These are phyloP conservation scores for Athrips mouffetella DNA, from an alignment of 2,888 invertebrate genomes.

Conservation along the genomic window DNA sequence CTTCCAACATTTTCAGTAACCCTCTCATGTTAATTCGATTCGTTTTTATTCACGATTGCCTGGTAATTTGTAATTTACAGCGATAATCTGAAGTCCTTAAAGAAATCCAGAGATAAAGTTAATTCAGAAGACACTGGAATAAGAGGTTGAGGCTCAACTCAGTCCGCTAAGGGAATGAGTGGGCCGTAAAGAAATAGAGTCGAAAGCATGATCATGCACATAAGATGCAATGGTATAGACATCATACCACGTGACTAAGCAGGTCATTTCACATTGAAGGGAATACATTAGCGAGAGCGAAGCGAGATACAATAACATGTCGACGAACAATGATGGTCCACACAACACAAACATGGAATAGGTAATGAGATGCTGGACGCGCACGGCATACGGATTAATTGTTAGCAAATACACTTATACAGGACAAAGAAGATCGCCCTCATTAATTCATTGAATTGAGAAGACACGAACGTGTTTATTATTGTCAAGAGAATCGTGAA, in stretches of 20 bases:
- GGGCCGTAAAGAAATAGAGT: not conserved
- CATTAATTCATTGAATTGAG: slow-evolving; percentile 34
- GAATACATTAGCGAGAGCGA: slow-evolving; percentile 47
- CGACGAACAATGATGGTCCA: slow-evolving; percentile 51
- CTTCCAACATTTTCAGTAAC: too few relatives aligned
- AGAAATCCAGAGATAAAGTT: too few relatives aligned
- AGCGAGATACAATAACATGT: slow-evolving; percentile 46
- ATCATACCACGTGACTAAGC: slow-evolving; percentile 29
- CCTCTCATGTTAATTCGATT: too few relatives aligned
- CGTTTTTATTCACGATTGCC: too few relatives aligned
- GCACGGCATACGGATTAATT: slow-evolving; percentile 67
- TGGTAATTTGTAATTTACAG: too few relatives aligned
- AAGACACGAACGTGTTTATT: slow-evolving; percentile 25
- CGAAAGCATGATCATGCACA: slow-evolving; percentile 15
- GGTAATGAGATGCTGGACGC: slow-evolving; percentile 53
- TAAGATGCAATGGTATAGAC: slow-evolving; percentile 13
- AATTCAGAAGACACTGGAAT: too few relatives aligned
- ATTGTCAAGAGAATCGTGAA: slow-evolving; percentile 21
- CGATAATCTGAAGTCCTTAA: too few relatives aligned
- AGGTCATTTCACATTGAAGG: slow-evolving; percentile 42
- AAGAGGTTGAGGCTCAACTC: too few relatives aligned
- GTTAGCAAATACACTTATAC: slow-evolving; percentile 50
- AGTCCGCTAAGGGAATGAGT: too few relatives aligned
- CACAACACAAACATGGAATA: slow-evolving; percentile 60
- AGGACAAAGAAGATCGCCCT: slow-evolving; percentile 54